Base-by-base conservation (phyloP, 2,888 invertebrate genomes). In the Phragmatobia fuliginosa region DNA sequence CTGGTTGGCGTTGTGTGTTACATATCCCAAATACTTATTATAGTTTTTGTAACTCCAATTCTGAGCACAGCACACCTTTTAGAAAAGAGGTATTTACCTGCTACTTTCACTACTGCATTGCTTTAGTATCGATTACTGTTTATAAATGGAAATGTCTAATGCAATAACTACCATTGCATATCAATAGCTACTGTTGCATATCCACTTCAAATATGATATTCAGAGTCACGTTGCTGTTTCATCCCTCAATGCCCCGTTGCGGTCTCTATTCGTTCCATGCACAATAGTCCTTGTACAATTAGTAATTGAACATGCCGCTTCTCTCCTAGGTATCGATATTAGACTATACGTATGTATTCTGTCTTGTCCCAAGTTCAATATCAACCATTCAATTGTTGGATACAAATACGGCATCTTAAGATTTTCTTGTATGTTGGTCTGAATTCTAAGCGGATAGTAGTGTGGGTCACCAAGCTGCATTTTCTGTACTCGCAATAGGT, bases 251-350 rank as follows among this genome's bases (percentile, higher is more conserved):
- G 11, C 25, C n/a, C 18, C 32, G 25, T 33, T 66, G 60, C 41
- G 60, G 45, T 66, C 45, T 60, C 66, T 38, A 60, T 60, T 66
- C 60, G 60, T 25, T 25, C 59, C 25, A 49, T 66, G 45, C 66
- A 32, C 18, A 18, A 45, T 32, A 66, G 21, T 45, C 41, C 66
- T 60, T 66, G 60, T 60, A 49, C 49, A 66, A 66, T 60, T 60
- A 60, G 60, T 66, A 33, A 66, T 66, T 60, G 60, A 66, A 60
- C 33, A 60, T 45, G 33, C 45, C 28, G 32, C 21, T 66, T 59
- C 32, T 8, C 38, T 58, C 21, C 8, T 45, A 60, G 8, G n/a
- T 41, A 45, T 45, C 60, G 33, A 49, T 60, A 60, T 66, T 33
- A 60, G 59, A 45, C 60, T 45, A 60, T 56, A 38, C 32, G 18